phyloP scores from a whole-genome alignment of 2,888 invertebrate genomes.

The Glyphotaelius pellucidus region DNA sequence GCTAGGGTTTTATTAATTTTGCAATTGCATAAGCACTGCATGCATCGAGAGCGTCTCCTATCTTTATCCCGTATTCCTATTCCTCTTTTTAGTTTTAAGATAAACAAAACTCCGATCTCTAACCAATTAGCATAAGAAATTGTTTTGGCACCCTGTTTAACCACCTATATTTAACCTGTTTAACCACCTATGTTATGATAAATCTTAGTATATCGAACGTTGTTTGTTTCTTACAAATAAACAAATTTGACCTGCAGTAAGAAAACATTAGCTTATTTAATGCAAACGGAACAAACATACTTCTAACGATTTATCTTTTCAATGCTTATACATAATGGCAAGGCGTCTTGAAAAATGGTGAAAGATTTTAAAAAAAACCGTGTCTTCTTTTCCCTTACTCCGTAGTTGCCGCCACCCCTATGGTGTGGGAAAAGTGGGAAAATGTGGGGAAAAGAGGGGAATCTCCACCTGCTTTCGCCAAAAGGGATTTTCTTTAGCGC shows the following conservation, averaged over 20 bases:
- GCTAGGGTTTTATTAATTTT: too few species aligned
- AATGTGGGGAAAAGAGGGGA: neutral
- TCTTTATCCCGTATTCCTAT: too few species aligned
- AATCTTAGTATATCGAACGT: too few species aligned
- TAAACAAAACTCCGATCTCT: too few species aligned
- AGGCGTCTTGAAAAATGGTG: neutral
- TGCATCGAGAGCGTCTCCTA: too few species aligned
- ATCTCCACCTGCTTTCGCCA: neutral
- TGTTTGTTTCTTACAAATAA: too few species aligned
- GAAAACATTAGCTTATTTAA: neutral
- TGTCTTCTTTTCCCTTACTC: neutral
- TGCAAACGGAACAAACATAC: neutral
- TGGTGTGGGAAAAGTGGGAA: neutral
- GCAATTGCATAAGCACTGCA: too few species aligned
- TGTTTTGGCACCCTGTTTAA: too few species aligned
- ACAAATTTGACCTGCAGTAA: neutral
- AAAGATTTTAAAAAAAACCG: neutral
- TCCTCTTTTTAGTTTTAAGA: too few species aligned
- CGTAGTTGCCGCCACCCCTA: neutral
- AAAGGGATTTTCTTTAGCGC: conserved; percentile 30
- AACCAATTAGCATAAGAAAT: too few species aligned
- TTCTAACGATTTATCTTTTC: neutral
- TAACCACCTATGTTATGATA: too few species aligned
- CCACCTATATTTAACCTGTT: too few species aligned
- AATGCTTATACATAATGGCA: neutral